Conservation (phyloP, 1,140 invertebrate genomes). For the Tenebrio molitor region DNA sequence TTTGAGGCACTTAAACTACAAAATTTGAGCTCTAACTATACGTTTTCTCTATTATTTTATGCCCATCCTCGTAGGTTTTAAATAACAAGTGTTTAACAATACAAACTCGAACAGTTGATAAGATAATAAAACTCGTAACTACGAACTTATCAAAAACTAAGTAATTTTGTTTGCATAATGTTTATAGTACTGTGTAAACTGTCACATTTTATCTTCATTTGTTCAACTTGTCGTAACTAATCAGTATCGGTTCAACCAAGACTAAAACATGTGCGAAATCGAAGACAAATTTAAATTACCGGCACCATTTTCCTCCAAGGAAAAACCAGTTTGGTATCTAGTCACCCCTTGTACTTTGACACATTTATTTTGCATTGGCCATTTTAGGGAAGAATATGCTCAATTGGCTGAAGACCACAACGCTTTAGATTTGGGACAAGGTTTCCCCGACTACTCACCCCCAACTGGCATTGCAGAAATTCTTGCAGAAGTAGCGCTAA, state of each 20-base stretch:
- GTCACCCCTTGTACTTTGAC: background rate
- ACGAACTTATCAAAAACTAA: no score
- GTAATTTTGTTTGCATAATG: no score
- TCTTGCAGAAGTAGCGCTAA: constrained; percentile 76
- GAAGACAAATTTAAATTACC: constrained; percentile 58
- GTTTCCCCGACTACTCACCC: constrained; percentile 95
- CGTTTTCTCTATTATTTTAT: no score
- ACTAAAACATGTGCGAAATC: constrained; percentile 23
- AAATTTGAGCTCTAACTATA: no score
- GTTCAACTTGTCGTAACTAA: background rate
- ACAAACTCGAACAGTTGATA: no score
- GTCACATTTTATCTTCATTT: no score
- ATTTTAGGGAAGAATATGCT: constrained; percentile 93
- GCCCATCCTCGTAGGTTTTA: no score
- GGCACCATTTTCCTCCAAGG: constrained; percentile 54
- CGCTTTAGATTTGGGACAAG: constrained; percentile 96
- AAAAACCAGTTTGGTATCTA: constrained; percentile 60
- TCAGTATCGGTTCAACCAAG: background rate
- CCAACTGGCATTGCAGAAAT: constrained; percentile 88
- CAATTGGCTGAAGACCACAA: constrained; percentile 89
- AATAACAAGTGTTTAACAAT: no score
- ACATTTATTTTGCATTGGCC: background rate
- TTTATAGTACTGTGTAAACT: no score
- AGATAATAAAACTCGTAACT: no score
- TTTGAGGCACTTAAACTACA: no score